These are phyloP conservation scores for Fregata magnificens DNA, from an alignment of 2,113 vertebrate genomes.

Conservation along the genomic window DNA sequence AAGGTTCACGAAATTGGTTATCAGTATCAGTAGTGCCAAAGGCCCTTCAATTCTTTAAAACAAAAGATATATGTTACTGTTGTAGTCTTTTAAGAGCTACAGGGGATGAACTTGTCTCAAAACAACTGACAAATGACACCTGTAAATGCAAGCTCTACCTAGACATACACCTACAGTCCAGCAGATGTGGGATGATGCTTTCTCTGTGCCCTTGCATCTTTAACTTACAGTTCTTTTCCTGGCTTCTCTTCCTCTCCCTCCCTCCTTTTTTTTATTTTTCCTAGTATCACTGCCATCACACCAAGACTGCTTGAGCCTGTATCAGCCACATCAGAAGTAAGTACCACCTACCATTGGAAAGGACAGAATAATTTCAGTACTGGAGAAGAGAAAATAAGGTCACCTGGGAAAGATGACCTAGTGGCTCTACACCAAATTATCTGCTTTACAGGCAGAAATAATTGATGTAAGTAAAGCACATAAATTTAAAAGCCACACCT, in stretches of 20 bases:
- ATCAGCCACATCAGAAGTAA: background rate
- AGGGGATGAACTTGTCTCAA: background rate
- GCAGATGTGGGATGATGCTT: background rate
- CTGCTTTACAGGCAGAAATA: background rate
- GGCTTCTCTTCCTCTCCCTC: background rate
- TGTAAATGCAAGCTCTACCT: background rate
- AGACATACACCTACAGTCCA: background rate
- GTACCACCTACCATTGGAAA: background rate
- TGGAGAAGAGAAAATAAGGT: background rate
- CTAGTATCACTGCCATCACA: background rate
- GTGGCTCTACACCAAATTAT: background rate
- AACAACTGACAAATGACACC: background rate
- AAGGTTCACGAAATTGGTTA: fast-evolving
- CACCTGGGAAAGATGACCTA: background rate
- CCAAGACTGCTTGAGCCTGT: background rate
- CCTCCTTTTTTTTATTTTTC: background rate
- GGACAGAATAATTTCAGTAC: background rate
- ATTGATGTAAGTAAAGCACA: background rate
- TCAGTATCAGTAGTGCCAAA: background rate
- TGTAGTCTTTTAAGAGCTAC: background rate
- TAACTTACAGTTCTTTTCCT: background rate
- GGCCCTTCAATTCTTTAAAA: background rate
- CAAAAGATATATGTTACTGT: background rate
- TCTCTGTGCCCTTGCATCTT: background rate
- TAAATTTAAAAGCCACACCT: background rate